phyloP scores from a whole-genome alignment of 2,113 vertebrate genomes.

The Pandion haliaetus region DNA sequence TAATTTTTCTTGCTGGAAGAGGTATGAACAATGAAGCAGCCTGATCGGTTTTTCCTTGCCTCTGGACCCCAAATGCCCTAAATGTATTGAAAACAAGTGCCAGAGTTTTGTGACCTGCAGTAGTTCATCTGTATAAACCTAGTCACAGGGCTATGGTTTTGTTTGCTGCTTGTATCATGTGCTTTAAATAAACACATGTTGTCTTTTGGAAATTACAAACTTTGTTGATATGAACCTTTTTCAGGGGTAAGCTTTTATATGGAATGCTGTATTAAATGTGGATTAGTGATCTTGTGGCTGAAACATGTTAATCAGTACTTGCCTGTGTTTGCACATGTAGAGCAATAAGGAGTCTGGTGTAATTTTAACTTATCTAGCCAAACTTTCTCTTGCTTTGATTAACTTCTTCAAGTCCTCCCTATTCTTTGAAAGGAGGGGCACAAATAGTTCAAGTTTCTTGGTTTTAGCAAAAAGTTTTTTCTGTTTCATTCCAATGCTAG shows the following conservation, averaged over 20 bases:
- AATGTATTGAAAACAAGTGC: background rate
- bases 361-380: background rate
- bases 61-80: background rate
- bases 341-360: background rate
- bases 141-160: background rate
- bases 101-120: background rate
- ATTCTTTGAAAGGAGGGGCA: background rate
- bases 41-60: background rate
- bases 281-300: background rate
- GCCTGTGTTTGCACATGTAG: background rate
- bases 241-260: background rate
- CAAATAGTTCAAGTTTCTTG: background rate
- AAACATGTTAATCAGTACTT: background rate
- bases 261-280: background rate
- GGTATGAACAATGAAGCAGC: background rate
- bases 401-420: background rate
- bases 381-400: background rate
- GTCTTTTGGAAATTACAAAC: background rate
- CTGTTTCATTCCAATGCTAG: background rate
- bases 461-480: background rate
- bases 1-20: background rate
- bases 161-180: background rate
- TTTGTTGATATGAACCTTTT: background rate
- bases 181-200: background rate
- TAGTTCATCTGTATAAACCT: background rate